These are phyloP conservation scores for Aix galericulata DNA, from an alignment of 2,113 vertebrate genomes.

Conservation along the genomic window DNA sequence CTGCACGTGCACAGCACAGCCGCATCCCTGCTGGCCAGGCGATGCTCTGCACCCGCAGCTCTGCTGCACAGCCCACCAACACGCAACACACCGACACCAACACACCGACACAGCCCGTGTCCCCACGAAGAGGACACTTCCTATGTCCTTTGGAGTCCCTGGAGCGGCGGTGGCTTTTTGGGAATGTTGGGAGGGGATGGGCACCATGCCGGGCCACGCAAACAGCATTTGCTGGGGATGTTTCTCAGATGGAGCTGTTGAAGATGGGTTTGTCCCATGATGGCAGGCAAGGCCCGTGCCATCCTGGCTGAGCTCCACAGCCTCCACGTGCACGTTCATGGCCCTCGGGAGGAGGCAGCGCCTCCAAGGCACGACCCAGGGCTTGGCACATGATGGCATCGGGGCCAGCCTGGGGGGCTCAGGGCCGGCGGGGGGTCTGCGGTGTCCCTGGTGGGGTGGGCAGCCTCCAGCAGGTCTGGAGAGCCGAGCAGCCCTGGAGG, in stretches of 20 bases:
- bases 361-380: not conserved
- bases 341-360: not conserved
- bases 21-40: not conserved
- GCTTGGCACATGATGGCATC: not conserved
- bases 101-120: fast-evolving
- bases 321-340: fast-evolving
- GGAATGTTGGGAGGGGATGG: not conserved
- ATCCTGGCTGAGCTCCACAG: not conserved
- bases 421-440: fast-evolving
- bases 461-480: not conserved
- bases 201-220: fast-evolving
- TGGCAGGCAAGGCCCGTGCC: fast-evolving
- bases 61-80: not conserved
- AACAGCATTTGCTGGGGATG: fast-evolving
- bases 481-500: conserved; percentile 15
- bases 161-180: not conserved
- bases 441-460: not conserved
- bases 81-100: too few relatives aligned
- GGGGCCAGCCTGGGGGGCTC: not conserved
- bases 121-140: not conserved
- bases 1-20: not conserved
- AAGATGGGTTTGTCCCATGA: not conserved
- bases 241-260: not conserved
- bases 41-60: not conserved
- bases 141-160: fast-evolving